Conservation (phyloP, 2,888 invertebrate genomes). For the Papilio gigon region DNA sequence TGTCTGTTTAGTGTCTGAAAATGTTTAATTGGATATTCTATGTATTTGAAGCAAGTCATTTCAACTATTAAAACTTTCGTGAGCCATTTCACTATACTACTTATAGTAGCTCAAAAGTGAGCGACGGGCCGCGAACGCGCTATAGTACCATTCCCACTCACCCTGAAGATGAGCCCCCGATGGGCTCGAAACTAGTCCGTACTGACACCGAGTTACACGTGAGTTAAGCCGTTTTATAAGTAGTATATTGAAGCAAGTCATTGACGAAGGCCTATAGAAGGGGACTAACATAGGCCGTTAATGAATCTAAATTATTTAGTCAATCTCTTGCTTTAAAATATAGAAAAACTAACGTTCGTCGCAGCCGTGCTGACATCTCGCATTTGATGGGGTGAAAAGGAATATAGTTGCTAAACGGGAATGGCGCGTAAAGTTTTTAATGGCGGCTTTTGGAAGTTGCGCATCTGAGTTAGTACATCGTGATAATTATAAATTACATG, state of each 20-base stretch:
- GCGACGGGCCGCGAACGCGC: too few species aligned
- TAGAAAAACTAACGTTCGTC: not conserved
- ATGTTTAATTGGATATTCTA: not conserved
- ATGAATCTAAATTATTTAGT: too few species aligned
- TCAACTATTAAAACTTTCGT: too few species aligned
- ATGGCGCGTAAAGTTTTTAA: constrained; percentile 3
- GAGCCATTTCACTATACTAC: too few species aligned
- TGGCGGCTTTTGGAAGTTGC: not conserved
- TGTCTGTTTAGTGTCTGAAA: not conserved
- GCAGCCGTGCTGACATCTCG: not conserved
- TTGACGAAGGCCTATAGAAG: not conserved
- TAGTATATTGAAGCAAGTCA: not conserved
- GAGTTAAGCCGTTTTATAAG: too few species aligned
- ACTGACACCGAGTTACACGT: too few species aligned
- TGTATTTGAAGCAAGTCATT: not conserved
- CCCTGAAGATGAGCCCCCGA: too few species aligned
- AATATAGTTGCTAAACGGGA: not conserved
- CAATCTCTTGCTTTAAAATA: not conserved
- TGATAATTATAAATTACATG: constrained; percentile 11
- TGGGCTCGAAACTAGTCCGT: too few species aligned
- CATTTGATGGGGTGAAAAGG: not conserved
- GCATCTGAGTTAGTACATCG: constrained; percentile 1
- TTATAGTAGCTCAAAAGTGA: too few species aligned
- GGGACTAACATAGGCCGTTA: too few species aligned
- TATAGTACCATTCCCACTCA: too few species aligned